phyloP scores from a whole-genome alignment of 2,797 vertebrate genomes.

The Hirundo rustica region DNA sequence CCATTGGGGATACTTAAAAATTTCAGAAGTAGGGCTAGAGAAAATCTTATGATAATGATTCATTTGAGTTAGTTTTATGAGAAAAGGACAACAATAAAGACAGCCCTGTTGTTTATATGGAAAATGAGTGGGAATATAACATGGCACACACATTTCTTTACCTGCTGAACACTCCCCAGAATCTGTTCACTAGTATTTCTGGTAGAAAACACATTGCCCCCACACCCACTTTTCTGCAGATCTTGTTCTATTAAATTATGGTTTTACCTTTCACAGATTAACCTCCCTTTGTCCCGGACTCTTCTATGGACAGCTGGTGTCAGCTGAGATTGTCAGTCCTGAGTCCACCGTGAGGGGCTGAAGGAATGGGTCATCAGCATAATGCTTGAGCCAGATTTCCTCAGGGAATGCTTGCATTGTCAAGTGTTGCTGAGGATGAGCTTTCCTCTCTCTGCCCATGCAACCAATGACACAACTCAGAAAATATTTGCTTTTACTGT shows the following conservation, averaged over 20 bases:
- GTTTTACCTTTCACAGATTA: background rate
- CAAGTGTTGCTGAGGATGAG: background rate
- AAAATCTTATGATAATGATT: background rate
- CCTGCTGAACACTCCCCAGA: rapidly evolving
- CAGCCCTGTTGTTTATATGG: rapidly evolving
- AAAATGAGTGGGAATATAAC: background rate
- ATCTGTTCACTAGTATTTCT: background rate
- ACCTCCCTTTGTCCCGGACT: background rate
- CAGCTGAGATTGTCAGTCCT: background rate
- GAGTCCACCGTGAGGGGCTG: background rate
- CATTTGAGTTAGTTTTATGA: background rate
- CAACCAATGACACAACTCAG: background rate
- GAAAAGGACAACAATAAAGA: background rate
- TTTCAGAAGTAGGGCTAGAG: background rate
- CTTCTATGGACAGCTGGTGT: background rate
- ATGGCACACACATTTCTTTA: background rate
- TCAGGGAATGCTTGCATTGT: background rate
- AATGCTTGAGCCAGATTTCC: background rate
- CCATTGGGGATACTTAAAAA: background rate
- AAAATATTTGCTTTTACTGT: background rate
- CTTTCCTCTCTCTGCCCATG: background rate
- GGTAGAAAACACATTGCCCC: background rate
- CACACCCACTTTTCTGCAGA: background rate
- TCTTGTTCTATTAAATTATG: background rate
- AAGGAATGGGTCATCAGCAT: rapidly evolving